Evolutionary conservation across 1,140 invertebrate genomes (phyloP).

Genomic region (Hylaeus volcanicus): DNA sequence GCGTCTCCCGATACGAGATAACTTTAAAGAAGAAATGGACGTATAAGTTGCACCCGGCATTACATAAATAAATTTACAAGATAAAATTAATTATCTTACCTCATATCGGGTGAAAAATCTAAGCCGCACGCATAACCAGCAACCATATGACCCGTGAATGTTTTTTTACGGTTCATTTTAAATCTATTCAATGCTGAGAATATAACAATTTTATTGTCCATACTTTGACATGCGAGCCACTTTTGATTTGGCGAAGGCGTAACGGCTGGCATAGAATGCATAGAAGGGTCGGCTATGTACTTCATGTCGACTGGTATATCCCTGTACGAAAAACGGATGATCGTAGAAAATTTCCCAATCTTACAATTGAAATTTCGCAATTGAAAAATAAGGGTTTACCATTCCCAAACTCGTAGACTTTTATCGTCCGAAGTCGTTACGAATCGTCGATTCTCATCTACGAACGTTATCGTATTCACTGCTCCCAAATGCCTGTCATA

Average conservation of each 20-base stretch:
- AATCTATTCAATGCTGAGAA: constrained; percentile 98
- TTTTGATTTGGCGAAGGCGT: constrained; percentile 97
- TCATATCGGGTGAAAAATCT: constrained; percentile 99
- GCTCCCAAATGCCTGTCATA: constrained; percentile 99
- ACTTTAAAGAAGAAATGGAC: constrained; percentile 78
- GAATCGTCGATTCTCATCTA: constrained; percentile 98
- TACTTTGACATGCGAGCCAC: constrained; percentile 99
- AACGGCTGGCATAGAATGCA: constrained; percentile 99
- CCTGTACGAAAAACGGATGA: constrained; percentile 80
- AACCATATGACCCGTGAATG: constrained; percentile 99
- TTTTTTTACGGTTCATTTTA: constrained; percentile 98
- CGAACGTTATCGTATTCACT: constrained; percentile 99
- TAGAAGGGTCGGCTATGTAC: constrained; percentile 99
- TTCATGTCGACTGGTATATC: constrained; percentile 99
- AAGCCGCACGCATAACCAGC: constrained; percentile 98
- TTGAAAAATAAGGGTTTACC: constrained; percentile 82
- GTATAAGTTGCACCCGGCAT: neutral
- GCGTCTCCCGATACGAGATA: constrained; percentile 99
- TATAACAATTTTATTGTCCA: constrained; percentile 99
- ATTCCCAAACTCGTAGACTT: constrained; percentile 99
- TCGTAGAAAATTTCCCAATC: neutral
- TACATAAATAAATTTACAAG: neutral
- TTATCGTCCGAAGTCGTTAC: constrained; percentile 99
- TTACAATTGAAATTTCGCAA: neutral
- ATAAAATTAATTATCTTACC: constrained; percentile 79